A percentile compares a stretch with the other conserved stretches of the same genome.
Conservation (phyloP, 2,113 vertebrate species). For the Noctilio leporinus region DNA sequence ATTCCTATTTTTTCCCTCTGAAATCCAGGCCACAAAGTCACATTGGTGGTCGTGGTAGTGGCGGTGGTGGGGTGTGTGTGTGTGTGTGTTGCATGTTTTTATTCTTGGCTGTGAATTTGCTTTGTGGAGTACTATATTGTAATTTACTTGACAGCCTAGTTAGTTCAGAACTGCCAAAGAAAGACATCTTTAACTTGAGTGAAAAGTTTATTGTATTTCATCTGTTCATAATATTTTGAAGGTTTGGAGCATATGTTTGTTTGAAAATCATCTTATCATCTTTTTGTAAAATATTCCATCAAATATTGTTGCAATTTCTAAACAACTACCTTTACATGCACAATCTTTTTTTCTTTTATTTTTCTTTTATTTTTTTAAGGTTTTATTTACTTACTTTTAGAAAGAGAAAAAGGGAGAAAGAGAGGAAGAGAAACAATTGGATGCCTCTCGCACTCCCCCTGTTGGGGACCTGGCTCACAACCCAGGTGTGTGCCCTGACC, state of each 20-base stretch:
- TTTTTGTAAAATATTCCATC: background rate
- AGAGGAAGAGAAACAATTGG: no score
- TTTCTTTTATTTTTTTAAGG: no score
- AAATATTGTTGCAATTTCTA: background rate
- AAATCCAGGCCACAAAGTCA: constrained; percentile 16
- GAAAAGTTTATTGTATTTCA: background rate
- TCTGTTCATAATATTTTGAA: background rate
- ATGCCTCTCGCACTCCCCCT: no score
- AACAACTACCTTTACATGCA: background rate
- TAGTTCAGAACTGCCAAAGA: background rate
- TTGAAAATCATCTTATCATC: background rate
- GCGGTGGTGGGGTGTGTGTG: background rate
- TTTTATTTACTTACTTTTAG: no score
- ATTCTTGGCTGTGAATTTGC: background rate
- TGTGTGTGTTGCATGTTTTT: background rate
- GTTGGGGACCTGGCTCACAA: no score
- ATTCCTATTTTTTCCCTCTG: background rate
- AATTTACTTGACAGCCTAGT: background rate
- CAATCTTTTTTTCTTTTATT: no score
- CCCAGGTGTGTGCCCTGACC: no score
- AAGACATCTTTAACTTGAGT: background rate
- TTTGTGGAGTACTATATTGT: background rate
- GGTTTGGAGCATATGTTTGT: background rate
- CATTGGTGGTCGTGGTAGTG: no score
- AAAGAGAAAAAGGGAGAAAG: no score